These are phyloP conservation scores for Heliconius congener DNA, from an alignment of 1,140 invertebrate species.

Conservation along the genomic window DNA sequence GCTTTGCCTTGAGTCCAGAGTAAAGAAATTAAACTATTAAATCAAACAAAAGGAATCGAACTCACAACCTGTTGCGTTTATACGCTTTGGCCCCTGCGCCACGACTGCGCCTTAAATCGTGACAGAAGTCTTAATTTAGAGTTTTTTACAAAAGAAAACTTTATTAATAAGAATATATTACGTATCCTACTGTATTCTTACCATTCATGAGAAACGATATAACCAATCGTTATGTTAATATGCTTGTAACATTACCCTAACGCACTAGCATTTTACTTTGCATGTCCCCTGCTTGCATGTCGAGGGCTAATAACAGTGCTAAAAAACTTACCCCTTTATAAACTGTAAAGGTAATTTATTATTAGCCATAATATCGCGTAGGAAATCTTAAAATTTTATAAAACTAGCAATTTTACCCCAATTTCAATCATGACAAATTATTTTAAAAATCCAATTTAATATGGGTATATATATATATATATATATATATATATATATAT, in stretches of 20 bases:
- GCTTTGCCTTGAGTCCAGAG: too few species aligned
- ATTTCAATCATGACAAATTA: background rate
- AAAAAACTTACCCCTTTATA: constrained; percentile 6
- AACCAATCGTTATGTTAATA: background rate
- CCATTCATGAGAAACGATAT: background rate
- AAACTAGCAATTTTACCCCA: constrained; percentile 1
- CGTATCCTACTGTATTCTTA: background rate
- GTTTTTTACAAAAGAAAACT: too few species aligned
- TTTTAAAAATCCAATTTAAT: background rate
- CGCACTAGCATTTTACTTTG: background rate
- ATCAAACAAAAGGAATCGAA: too few species aligned
- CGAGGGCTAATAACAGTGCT: background rate
- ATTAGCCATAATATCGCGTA: constrained; percentile 1
- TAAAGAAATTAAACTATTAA: too few species aligned
- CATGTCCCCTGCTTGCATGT: background rate
- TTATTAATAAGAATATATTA: background rate
- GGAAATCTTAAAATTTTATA: background rate
- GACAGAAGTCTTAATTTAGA: too few species aligned
- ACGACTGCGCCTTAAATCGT: too few species aligned
- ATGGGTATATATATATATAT: too few species aligned
- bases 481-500: too few species aligned
- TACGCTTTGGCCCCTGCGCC: too few species aligned
- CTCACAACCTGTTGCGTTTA: too few species aligned
- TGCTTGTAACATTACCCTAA: background rate
- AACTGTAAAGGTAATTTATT: constrained; percentile 5